Evolutionary conservation across 2,113 vertebrate species (phyloP).

Genomic region (Brachypodius melanocephalos): DNA sequence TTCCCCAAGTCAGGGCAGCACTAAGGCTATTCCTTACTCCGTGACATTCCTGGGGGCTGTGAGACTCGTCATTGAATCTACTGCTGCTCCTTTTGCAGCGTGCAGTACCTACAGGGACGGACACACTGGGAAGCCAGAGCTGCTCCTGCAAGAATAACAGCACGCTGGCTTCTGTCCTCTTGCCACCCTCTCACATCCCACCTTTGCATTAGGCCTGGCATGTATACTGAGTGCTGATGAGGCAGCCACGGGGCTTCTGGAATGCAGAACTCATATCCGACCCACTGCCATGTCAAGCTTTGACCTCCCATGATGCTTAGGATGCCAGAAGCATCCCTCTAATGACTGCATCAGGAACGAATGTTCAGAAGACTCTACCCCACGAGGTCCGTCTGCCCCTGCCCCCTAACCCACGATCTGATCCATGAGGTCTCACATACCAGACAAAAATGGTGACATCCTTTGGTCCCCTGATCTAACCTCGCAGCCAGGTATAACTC

Average conservation of each 20-base stretch:
- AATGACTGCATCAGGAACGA: too few relatives aligned
- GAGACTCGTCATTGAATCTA: background rate
- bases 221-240: background rate
- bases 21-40: background rate
- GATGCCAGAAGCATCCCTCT: background rate
- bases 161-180: background rate
- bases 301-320: background rate
- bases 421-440: background rate
- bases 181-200: background rate
- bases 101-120: background rate
- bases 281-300: background rate
- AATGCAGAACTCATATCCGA: background rate
- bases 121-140: background rate
- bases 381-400: rapidly evolving
- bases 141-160: background rate
- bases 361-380: background rate
- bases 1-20: background rate
- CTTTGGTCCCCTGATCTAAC: background rate
- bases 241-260: background rate
- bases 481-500: background rate
- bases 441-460: background rate
- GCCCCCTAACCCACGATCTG: background rate
- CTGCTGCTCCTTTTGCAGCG: background rate
- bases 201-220: background rate
- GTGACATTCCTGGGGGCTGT: background rate